Percentiles rank a stretch among this genome's conserved stretches.
Conservation (phyloP, 1,140 invertebrate genomes). For the Drosophila nasuta region DNA sequence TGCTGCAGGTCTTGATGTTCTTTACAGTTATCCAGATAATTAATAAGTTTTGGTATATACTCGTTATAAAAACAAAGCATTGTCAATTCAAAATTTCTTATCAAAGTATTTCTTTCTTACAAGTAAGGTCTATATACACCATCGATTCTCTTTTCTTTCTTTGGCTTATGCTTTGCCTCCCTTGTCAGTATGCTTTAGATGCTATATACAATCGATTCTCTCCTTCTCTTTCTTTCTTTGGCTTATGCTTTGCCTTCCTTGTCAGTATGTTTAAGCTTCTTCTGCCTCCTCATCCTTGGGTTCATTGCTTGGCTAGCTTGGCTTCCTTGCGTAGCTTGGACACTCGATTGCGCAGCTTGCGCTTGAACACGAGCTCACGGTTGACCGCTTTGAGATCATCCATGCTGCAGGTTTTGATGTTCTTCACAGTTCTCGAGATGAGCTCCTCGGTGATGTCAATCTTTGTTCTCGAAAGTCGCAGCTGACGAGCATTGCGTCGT, state of each 20-base stretch:
- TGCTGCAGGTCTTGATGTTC: slow-evolving; percentile 70
- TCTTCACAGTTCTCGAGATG: slow-evolving; percentile 69
- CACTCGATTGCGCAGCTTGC: slow-evolving; percentile 64
- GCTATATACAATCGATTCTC: no score
- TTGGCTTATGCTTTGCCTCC: slow-evolving; percentile 11
- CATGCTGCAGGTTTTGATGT: slow-evolving; percentile 71
- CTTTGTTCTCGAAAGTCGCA: slow-evolving; percentile 67
- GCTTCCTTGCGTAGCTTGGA: slow-evolving; percentile 65
- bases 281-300: no score
- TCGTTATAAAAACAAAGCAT: slow-evolving; percentile 31
- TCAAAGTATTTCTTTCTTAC: slow-evolving; percentile 76
- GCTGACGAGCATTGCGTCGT: slow-evolving; percentile 62
- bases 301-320: slow-evolving; percentile 18
- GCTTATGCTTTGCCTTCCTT: no score
- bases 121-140: slow-evolving; percentile 42
- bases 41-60: slow-evolving; percentile 56
- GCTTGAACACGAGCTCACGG: slow-evolving; percentile 74
- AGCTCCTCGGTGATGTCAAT: slow-evolving; percentile 78
- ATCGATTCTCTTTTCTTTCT: background rate
- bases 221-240: no score
- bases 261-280: no score
- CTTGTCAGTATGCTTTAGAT: no score
- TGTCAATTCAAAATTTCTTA: slow-evolving; percentile 59
- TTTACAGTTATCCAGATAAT: slow-evolving; percentile 65
- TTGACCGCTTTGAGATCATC: slow-evolving; percentile 74